Evolutionary conservation across 2,113 vertebrate genomes (phyloP).

Genomic region (Silurus meridionalis): DNA sequence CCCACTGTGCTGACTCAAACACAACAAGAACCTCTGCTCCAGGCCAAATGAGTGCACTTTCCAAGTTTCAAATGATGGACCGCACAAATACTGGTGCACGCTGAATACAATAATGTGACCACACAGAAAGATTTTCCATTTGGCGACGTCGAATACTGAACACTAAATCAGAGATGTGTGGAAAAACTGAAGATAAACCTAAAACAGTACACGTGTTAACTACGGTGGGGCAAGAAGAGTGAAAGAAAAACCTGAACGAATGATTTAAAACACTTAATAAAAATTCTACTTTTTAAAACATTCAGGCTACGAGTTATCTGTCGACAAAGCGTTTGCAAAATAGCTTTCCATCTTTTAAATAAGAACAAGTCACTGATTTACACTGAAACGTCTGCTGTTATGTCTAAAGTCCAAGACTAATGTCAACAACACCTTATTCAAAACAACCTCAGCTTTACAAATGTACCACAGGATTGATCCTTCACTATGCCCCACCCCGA

Average conservation of each 20-base stretch:
- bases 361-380: conserved; percentile 6
- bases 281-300: neutral
- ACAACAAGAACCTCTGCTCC: conserved; percentile 1
- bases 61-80: neutral
- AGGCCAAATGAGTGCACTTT: neutral
- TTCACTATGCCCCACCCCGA: neutral
- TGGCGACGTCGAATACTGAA: neutral
- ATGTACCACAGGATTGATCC: neutral
- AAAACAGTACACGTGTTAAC: neutral
- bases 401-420: conserved; percentile 24
- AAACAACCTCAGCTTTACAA: neutral
- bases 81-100: neutral
- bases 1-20: conserved; percentile 5
- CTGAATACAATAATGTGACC: neutral
- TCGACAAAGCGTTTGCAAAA: neutral
- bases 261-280: neutral
- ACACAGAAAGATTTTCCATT: neutral
- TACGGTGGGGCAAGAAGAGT: neutral
- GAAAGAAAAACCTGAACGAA: neutral
- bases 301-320: neutral
- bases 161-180: neutral
- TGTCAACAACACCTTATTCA: neutral
- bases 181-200: neutral
- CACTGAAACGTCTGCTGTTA: neutral
- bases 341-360: neutral